A percentile compares a stretch with the other conserved stretches of the same genome.
Conservation (phyloP, 2,888 invertebrate species). For the Drosophila neotestacea region DNA sequence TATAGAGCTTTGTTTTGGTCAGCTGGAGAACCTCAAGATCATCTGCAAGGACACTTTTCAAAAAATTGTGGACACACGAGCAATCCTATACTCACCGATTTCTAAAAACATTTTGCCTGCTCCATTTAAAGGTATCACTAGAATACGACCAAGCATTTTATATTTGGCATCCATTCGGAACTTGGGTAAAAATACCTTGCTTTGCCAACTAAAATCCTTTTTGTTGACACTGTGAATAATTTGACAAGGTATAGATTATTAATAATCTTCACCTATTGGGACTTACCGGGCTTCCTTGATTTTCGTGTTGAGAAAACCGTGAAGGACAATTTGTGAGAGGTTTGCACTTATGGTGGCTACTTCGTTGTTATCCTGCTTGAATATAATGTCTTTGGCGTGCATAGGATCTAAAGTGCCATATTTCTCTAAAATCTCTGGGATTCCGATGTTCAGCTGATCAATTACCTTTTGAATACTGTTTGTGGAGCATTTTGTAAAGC, state of each 20-base stretch:
- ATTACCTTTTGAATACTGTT: slow-evolving; percentile 87
- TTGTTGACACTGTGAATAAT: slow-evolving; percentile 87
- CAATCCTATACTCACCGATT: slow-evolving; percentile 86
- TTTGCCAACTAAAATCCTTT: slow-evolving; percentile 89
- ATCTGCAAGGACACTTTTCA: slow-evolving; percentile 83
- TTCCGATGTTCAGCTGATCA: slow-evolving; percentile 86
- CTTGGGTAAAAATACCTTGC: slow-evolving; percentile 88
- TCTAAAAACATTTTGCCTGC: slow-evolving; percentile 90
- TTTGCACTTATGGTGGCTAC: slow-evolving; percentile 90
- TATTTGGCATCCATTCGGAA: slow-evolving; percentile 89
- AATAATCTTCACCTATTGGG: too few species aligned
- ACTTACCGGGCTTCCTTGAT: slow-evolving; percentile 88
- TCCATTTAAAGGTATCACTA: slow-evolving; percentile 89
- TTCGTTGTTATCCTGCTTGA: slow-evolving; percentile 90
- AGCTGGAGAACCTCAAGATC: slow-evolving; percentile 88
- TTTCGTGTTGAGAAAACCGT: slow-evolving; percentile 88
- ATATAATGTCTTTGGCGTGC: slow-evolving; percentile 88
- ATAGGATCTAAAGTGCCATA: slow-evolving; percentile 88
- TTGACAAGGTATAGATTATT: too few species aligned
- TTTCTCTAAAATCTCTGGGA: slow-evolving; percentile 81
- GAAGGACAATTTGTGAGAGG: slow-evolving; percentile 88
- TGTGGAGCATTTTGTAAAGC: slow-evolving; percentile 89
- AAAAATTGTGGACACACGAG: background rate
- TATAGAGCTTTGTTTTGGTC: slow-evolving; percentile 88
- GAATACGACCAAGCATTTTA: slow-evolving; percentile 88